Percentiles rank a stretch among this genome's conserved stretches.
These are phyloP conservation scores for Bucorvus abyssinicus DNA, from an alignment of 2,797 vertebrate genomes.

Conservation along the genomic window DNA sequence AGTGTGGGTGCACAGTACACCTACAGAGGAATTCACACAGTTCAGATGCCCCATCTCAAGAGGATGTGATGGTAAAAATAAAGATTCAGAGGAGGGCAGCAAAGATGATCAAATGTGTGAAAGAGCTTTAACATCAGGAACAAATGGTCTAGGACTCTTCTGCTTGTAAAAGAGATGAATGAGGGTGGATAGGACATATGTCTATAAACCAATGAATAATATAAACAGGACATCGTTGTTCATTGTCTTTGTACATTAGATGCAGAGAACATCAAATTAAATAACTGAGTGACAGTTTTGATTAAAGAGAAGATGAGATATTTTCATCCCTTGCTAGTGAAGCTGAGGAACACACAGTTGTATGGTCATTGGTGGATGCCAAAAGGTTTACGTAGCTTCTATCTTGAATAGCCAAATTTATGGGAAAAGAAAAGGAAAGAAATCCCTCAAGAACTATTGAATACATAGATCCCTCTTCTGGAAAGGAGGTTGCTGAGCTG, in stretches of 20 bases:
- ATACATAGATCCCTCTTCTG: conserved; percentile 16
- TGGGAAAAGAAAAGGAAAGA: background rate
- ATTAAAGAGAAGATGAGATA: background rate
- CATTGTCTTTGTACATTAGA: background rate
- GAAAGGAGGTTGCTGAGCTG: conserved; percentile 50
- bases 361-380: background rate
- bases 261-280: background rate
- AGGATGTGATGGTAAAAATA: background rate
- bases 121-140: background rate
- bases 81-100: background rate
- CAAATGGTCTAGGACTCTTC: background rate
- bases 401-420: conserved; percentile 1
- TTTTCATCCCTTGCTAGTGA: background rate
- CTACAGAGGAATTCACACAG: background rate
- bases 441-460: background rate
- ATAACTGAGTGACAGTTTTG: background rate
- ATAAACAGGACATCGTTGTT: background rate
- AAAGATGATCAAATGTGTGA: background rate
- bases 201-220: background rate
- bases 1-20: background rate
- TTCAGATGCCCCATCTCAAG: background rate
- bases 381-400: conserved; percentile 9
- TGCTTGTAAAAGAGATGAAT: background rate
- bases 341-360: background rate
- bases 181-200: background rate